Conservation (phyloP, 2,888 invertebrate species). For the Trimorus sp. region DNA sequence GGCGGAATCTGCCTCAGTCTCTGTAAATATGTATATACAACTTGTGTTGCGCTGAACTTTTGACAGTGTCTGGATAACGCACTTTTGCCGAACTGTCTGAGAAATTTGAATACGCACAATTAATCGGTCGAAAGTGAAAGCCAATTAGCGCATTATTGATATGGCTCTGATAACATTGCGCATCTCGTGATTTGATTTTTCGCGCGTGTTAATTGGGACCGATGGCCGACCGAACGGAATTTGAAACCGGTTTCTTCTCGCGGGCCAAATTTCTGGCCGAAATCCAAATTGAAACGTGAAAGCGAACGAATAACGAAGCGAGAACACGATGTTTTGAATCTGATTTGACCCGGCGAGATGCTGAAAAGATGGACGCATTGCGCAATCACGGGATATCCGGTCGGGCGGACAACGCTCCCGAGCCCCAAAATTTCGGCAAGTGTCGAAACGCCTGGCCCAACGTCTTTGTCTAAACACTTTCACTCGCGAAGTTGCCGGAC, state of each 20-base stretch:
- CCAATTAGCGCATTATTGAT: not conserved
- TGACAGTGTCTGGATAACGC: constrained; percentile 32
- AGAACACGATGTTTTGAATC: too few relatives aligned
- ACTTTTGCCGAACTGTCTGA: too few relatives aligned
- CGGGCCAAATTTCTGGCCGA: not conserved
- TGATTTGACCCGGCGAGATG: too few relatives aligned
- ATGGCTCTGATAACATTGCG: too few relatives aligned
- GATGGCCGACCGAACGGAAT: not conserved
- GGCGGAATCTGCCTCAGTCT: constrained; percentile 49
- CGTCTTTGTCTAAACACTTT: constrained; percentile 76
- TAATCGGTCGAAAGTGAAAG: not conserved
- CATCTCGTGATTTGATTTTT: not conserved
- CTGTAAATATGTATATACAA: constrained; percentile 52
- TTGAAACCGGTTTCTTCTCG: too few relatives aligned
- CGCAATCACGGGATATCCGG: not conserved
- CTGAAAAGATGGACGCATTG: not conserved
- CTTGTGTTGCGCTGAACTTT: constrained; percentile 40
- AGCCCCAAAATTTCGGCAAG: constrained; percentile 49
- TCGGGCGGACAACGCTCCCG: not conserved
- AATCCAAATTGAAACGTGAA: constrained; percentile 46
- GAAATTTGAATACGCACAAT: too few relatives aligned
- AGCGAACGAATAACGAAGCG: constrained; percentile 18
- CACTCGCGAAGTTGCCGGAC: constrained; percentile 77
- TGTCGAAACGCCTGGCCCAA: constrained; percentile 40
- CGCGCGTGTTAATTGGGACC: not conserved